Evolutionary conservation across 1,140 invertebrate genomes (phyloP).

Genomic region (Ostrea denselamellosa): DNA sequence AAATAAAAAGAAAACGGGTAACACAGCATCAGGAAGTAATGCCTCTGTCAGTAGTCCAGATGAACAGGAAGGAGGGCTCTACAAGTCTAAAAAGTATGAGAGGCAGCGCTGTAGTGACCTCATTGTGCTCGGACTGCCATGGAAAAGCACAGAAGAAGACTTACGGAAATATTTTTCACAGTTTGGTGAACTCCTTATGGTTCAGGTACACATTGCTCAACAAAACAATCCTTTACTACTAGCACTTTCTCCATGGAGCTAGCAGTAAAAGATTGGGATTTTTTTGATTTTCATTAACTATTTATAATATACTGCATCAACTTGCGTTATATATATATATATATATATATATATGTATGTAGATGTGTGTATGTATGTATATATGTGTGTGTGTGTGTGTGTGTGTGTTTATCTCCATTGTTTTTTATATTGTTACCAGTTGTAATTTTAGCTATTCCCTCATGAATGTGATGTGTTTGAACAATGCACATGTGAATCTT

Average conservation of each 20-base stretch:
- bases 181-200: constrained; percentile 80
- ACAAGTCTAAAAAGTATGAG: constrained; percentile 48
- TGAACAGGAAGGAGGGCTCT: constrained; percentile 39
- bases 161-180: constrained; percentile 79
- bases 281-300: too few species aligned
- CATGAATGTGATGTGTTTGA: too few species aligned
- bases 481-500: too few species aligned
- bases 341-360: too few species aligned
- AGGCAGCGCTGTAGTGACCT: constrained; percentile 92
- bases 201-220: constrained; percentile 73
- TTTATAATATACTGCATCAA: too few species aligned
- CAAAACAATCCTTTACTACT: not conserved
- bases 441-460: too few species aligned
- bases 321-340: too few species aligned
- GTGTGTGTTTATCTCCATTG: not conserved
- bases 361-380: too few species aligned
- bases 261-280: too few species aligned
- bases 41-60: constrained; percentile 16
- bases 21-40: constrained; percentile 1
- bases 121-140: constrained; percentile 87
- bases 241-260: not conserved
- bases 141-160: constrained; percentile 79
- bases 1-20: constrained; percentile 49
- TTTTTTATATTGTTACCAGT: too few species aligned
- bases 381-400: not conserved